A percentile compares a stretch with the other conserved stretches of the same genome.
phyloP scores from a whole-genome alignment of 2,113 vertebrate species.

The Malurus elegans region DNA sequence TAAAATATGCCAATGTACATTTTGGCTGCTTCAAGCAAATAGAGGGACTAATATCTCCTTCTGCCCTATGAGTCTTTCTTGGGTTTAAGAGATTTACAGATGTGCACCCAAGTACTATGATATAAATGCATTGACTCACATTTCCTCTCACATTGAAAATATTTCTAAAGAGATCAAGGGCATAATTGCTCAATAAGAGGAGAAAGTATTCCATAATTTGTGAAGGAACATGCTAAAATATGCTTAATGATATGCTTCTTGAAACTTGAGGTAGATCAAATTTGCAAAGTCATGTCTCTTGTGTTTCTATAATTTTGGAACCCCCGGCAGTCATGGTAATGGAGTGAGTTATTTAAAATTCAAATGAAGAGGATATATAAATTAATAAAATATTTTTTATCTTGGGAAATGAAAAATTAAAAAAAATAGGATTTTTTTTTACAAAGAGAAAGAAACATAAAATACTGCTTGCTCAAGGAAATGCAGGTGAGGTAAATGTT shows the following conservation, averaged over 20 bases:
- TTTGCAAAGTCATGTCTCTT: neutral
- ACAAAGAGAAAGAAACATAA: neutral
- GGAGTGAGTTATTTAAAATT: neutral
- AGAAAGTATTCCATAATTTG: neutral
- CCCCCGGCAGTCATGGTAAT: neutral
- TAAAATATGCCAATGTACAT: neutral
- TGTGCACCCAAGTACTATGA: neutral
- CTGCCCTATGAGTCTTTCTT: neutral
- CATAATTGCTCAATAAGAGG: neutral
- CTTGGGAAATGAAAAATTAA: neutral
- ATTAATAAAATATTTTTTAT: neutral
- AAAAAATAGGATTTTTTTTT: neutral
- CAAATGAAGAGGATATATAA: neutral
- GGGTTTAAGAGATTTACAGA: neutral
- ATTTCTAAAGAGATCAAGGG: neutral
- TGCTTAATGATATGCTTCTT: neutral
- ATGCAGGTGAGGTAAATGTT: neutral
- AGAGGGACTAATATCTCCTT: neutral
- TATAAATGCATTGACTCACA: neutral
- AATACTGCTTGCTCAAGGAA: neutral
- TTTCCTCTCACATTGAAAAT: neutral
- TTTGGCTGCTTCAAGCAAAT: neutral
- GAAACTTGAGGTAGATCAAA: neutral
- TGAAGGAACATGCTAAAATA: neutral
- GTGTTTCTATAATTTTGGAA: neutral